A percentile compares a stretch with the other conserved stretches of the same genome.
These are phyloP conservation scores for Drosophila pseudoobscura DNA, from an alignment of 1,140 invertebrate species.

Conservation along the genomic window DNA sequence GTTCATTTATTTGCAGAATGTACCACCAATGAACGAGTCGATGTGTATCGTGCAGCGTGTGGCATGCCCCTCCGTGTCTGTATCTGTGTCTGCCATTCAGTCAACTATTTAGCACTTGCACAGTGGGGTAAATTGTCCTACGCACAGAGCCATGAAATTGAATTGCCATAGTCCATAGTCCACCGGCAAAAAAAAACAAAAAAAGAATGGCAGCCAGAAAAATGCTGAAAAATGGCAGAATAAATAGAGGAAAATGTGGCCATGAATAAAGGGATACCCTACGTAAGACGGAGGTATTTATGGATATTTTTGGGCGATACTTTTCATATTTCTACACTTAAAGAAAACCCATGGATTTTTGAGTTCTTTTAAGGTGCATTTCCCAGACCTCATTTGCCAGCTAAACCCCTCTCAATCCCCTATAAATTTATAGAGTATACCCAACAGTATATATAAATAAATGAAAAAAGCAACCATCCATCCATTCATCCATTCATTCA, in stretches of 20 bases:
- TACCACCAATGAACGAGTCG: conserved; percentile 3
- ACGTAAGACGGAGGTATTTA: not conserved
- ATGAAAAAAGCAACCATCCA: no score
- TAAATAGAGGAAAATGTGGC: not conserved
- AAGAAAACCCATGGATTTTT: not conserved
- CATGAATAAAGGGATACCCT: not conserved
- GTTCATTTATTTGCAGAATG: conserved; percentile 69
- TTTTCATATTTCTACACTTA: not conserved
- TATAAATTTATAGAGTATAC: no score
- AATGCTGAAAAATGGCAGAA: conserved; percentile 6
- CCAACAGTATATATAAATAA: no score
- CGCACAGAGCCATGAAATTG: conserved; percentile 75
- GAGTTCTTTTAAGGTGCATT: no score
- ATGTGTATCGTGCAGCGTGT: not conserved
- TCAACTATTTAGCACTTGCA: conserved; percentile 77
- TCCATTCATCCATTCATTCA: not conserved
- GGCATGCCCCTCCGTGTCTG: conserved; percentile 16
- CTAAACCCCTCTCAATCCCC: no score
- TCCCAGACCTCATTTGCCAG: no score
- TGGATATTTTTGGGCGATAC: not conserved
- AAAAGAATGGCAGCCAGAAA: not conserved
- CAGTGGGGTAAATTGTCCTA: conserved; percentile 63
- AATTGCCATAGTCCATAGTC: conserved; percentile 37
- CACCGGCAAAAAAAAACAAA: conserved; percentile 3
- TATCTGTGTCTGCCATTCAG: conserved; percentile 55